Percentiles rank a stretch among this genome's conserved stretches.
Conservation (phyloP, 1,140 invertebrate species). For the Pogonomyrmex barbatus region DNA sequence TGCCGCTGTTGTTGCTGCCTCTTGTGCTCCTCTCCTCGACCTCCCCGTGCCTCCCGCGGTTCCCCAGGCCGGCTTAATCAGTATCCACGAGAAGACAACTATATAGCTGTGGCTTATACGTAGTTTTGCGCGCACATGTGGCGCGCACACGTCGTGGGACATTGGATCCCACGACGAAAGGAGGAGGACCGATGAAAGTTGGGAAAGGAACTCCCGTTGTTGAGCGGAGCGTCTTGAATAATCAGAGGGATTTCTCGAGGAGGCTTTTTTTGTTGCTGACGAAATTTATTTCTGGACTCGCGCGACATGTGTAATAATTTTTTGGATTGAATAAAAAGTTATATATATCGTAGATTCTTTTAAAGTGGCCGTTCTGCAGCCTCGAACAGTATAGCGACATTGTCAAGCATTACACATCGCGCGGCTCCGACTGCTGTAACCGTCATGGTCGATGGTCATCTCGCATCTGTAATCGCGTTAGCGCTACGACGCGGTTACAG, state of each 20-base stretch:
- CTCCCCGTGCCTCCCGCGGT: constrained; percentile 41
- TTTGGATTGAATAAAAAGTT: not conserved
- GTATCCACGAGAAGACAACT: constrained; percentile 76
- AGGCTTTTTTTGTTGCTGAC: not conserved
- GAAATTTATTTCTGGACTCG: not conserved
- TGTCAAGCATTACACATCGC: constrained; percentile 13
- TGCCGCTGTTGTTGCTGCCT: constrained; percentile 38
- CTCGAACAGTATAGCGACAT: constrained; percentile 21
- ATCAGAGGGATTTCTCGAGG: not conserved
- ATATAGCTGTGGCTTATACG: constrained; percentile 69
- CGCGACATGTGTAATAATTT: not conserved
- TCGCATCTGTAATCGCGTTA: constrained; percentile 46
- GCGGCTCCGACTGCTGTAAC: constrained; percentile 26
- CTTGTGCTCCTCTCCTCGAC: not conserved
- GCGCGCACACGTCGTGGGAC: constrained; percentile 46
- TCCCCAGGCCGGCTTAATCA: constrained; percentile 71
- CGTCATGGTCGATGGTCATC: constrained; percentile 45
- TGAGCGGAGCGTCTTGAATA: not conserved
- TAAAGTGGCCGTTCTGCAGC: not conserved
- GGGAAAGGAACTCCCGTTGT: constrained; percentile 3
- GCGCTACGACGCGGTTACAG: constrained; percentile 35
- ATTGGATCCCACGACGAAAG: constrained; percentile 57
- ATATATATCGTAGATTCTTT: not conserved
- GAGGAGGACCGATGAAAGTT: constrained; percentile 11
- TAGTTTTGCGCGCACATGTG: constrained; percentile 71